Percentiles rank a stretch among this genome's conserved stretches.
Evolutionary conservation across 2,113 vertebrate species (phyloP).

Genomic region (Varanus komodoensis): DNA sequence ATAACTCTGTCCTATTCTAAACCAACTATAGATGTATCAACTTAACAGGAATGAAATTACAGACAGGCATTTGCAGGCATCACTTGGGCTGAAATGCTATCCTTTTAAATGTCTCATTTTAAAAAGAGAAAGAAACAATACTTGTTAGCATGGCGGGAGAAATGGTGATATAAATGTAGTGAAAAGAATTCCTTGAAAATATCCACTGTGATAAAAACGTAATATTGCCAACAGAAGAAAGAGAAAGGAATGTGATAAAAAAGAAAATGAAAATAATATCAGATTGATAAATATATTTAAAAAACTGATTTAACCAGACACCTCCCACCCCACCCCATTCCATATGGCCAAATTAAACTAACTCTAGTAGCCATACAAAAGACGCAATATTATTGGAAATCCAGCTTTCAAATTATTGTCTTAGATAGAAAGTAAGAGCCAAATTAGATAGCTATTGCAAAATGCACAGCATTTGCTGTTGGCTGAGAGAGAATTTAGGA

Average conservation of each 20-base stretch:
- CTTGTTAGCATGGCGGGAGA: not conserved
- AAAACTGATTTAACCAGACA: conserved; percentile 37
- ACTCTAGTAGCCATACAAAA: conserved; percentile 21
- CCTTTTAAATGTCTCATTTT: not conserved
- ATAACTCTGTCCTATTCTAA: not conserved
- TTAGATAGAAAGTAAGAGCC: not conserved
- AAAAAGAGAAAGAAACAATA: not conserved
- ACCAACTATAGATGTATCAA: not conserved
- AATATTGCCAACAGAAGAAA: not conserved
- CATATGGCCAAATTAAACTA: not conserved
- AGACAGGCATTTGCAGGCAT: not conserved
- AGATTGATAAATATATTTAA: not conserved
- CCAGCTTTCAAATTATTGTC: not conserved
- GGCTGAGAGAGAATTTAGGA: not conserved
- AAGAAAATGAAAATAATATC: not conserved
- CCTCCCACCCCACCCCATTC: too few relatives aligned
- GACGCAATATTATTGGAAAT: conserved; percentile 33
- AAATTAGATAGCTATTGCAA: not conserved
- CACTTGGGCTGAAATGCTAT: conserved; percentile 8
- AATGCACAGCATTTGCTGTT: not conserved
- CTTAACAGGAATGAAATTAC: not conserved
- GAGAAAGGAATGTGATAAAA: not conserved
- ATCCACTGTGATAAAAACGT: not conserved
- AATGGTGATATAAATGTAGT: not conserved
- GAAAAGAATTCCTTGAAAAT: not conserved